Conservation (phyloP, 2,113 vertebrate genomes). For the Pygoscelis adeliae region DNA sequence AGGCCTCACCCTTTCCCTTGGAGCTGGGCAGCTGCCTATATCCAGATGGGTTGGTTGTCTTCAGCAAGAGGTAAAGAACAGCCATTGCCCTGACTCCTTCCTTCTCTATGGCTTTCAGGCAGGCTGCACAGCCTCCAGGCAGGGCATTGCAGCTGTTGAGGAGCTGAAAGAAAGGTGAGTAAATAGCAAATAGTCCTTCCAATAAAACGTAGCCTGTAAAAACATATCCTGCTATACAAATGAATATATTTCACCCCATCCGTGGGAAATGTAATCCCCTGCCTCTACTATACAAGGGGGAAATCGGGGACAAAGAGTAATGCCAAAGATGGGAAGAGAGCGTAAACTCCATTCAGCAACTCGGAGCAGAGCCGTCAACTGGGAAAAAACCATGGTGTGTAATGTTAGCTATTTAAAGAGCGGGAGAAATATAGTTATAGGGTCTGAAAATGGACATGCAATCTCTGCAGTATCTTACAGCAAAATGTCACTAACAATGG, state of each 20-base stretch:
- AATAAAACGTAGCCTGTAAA: neutral
- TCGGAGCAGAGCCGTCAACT: neutral
- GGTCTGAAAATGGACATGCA: neutral
- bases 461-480: neutral
- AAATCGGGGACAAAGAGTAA: neutral
- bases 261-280: neutral
- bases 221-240: neutral
- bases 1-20: conserved; percentile 42
- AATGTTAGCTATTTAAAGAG: neutral
- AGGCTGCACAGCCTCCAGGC: conserved; percentile 8
- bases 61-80: conserved; percentile 56
- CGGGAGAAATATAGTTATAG: neutral
- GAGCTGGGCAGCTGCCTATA: conserved; percentile 65
- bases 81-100: conserved; percentile 38
- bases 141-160: neutral
- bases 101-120: conserved; percentile 10
- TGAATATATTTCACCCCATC: neutral
- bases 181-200: neutral
- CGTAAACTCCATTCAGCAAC: neutral
- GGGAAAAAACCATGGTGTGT: neutral
- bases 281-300: neutral
- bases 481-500: neutral
- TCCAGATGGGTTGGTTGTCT: neutral
- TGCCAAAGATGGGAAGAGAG: neutral
- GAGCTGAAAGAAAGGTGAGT: conserved; percentile 33